Evolutionary conservation across 2,888 invertebrate genomes (phyloP).

Genomic region (Rhingia rostrata): DNA sequence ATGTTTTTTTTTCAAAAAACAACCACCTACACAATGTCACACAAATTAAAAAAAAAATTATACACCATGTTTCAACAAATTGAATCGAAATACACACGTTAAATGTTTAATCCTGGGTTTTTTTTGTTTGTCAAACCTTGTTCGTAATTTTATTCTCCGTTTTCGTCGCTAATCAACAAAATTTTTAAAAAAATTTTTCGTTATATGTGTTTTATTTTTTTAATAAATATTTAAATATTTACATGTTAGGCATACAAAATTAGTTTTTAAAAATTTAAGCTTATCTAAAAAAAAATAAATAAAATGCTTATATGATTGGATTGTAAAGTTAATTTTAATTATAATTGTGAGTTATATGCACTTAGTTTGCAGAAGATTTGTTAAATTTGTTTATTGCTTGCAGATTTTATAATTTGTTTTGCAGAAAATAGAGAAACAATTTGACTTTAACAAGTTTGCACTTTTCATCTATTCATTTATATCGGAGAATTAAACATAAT

Average conservation of each 20-base stretch:
- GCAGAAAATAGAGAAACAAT: constrained; percentile 11
- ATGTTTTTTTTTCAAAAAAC: constrained; percentile 44
- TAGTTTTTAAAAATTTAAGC: constrained; percentile 19
- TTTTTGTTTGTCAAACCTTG: constrained; percentile 19
- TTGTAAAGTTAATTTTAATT: neutral
- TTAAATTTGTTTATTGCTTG: constrained; percentile 59
- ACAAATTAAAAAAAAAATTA: constrained; percentile 27
- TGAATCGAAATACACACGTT: constrained; percentile 41
- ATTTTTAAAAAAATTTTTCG: too few relatives aligned
- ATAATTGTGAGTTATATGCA: constrained; percentile 26
- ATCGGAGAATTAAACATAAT: neutral
- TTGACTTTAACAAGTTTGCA: constrained; percentile 65
- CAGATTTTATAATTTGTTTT: constrained; percentile 54
- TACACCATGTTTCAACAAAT: constrained; percentile 32
- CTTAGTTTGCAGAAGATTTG: constrained; percentile 37
- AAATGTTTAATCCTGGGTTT: constrained; percentile 61
- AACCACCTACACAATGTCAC: constrained; percentile 59
- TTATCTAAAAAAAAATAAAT: constrained; percentile 19
- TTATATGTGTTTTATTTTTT: constrained; percentile 35
- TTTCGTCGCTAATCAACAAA: constrained; percentile 49
- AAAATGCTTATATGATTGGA: constrained; percentile 53
- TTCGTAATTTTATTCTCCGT: constrained; percentile 45
- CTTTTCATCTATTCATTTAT: constrained; percentile 60
- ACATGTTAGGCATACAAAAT: constrained; percentile 45
- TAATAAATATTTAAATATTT: constrained; percentile 32